Percentiles rank a stretch among this genome's conserved stretches.
Conservation (phyloP, 2,888 invertebrate genomes). For the Ochropleura plecta region DNA sequence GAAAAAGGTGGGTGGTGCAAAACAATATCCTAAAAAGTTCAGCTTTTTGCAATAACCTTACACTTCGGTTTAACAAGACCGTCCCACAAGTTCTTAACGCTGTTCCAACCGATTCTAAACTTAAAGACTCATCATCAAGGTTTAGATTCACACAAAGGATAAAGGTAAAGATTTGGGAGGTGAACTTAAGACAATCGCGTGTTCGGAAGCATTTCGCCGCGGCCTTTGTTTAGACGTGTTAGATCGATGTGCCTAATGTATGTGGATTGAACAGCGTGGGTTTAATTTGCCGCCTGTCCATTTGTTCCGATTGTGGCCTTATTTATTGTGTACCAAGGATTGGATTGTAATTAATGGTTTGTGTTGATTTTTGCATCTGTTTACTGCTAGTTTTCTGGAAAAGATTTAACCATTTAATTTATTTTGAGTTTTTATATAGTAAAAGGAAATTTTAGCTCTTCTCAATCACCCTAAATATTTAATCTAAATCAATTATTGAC, state of each 20-base stretch:
- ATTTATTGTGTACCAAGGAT: constrained; percentile 85
- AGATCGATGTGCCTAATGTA: constrained; percentile 89
- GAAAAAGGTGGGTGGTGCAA: too few species aligned
- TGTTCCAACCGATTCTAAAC: constrained; percentile 52
- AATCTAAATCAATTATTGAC: neutral
- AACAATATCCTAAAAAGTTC: neutral
- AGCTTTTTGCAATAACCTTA: constrained; percentile 24
- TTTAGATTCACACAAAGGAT: constrained; percentile 40
- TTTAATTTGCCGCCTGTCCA: constrained; percentile 90
- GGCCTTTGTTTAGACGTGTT: constrained; percentile 87
- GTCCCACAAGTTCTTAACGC: constrained; percentile 46
- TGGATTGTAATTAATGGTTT: constrained; percentile 73
- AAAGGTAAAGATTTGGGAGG: constrained; percentile 65
- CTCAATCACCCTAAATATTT: neutral
- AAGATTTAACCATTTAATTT: neutral
- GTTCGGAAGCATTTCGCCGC: constrained; percentile 83
- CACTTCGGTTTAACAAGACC: constrained; percentile 57
- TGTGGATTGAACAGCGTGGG: constrained; percentile 85
- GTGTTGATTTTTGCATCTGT: constrained; percentile 56
- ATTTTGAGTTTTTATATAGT: neutral
- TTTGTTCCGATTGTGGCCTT: constrained; percentile 88
- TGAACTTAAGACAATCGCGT: constrained; percentile 86
- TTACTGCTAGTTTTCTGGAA: neutral
- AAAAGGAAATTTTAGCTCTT: too few species aligned
- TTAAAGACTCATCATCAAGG: constrained; percentile 52